A percentile compares a stretch with the other conserved stretches of the same genome.
Conservation (phyloP, 1,140 invertebrate species). For the Arion vulgaris region DNA sequence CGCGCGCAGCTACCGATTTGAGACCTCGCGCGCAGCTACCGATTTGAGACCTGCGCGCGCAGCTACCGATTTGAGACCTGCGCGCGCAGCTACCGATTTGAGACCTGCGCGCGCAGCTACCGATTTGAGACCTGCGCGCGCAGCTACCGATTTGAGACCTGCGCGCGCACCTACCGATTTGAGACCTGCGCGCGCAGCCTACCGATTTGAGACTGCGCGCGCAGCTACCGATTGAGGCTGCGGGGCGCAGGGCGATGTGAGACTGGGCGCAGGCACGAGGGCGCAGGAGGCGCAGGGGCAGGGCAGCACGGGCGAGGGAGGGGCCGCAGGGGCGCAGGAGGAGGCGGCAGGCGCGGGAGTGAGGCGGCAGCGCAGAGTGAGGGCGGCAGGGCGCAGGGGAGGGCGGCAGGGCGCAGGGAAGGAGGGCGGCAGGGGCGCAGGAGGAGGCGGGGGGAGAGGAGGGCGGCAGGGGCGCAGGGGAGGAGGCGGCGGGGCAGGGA, state of each 20-base stretch:
- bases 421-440: neutral
- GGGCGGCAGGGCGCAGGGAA: neutral
- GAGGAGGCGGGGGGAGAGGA: neutral
- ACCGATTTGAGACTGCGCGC: too few species aligned
- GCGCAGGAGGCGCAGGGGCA: neutral
- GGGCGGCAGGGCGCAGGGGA: neutral
- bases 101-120: too few species aligned
- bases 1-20: too few species aligned
- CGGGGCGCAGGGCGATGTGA: neutral
- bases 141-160: too few species aligned
- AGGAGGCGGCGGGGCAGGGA: neutral
- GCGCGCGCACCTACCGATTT: too few species aligned
- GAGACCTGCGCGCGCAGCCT: too few species aligned
- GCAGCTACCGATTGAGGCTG: too few species aligned
- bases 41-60: too few species aligned
- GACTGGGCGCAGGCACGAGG: neutral
- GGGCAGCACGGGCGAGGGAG: neutral
- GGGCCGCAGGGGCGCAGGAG: neutral
- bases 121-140: too few species aligned
- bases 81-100: too few species aligned
- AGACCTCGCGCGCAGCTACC: too few species aligned
- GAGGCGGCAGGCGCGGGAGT: neutral
- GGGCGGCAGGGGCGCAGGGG: neutral
- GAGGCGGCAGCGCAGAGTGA: neutral
- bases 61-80: too few species aligned